Base-by-base conservation (phyloP, 2,888 invertebrate genomes). In the Agonopterix alstromeriana region DNA sequence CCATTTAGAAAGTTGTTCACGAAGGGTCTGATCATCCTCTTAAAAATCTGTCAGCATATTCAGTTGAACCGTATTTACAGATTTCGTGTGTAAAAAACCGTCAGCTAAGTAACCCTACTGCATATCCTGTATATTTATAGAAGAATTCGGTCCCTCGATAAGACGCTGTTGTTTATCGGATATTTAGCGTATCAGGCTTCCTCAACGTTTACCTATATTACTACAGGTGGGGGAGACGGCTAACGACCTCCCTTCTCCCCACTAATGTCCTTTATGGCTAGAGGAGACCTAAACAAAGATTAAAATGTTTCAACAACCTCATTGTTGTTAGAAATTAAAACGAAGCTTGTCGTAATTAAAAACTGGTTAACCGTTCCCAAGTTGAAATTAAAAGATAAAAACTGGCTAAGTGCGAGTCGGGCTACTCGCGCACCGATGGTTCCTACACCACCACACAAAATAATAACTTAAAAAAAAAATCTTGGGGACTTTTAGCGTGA, bases 101-200 rank as follows among this genome's bases (percentile, higher is more conserved):
- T 27, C 27, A 27, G 5, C 5, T 17, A 17, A 17, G 3, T 17
- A 17, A 17, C 0, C 17, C 3, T 27, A 27, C 5, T 27, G 27
- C 27, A 27, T 7, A 5, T 27, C 27, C 27, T 27, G 27, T 27
- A 27, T 27, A 27, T 27, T 27, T 27, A 5, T 27, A 27, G 5
- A 27, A 27, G 5, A 5, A 27, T 27, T 27, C 27, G 27, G 27
- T 27, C 27, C 57, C 48, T 43, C 48, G 57, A 61, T 63, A 62
- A 59, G 50, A 42, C 45, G 49, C 52, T 57, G 50, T 54, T 61
- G 53, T 56, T 56, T 57, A 56, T 56, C 50, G 43, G 47, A 50
- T 56, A 53, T 53, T 47, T 27, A 48, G 36, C 36, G 14, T 46
- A 48, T 47, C 47, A 10, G 14, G 42, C 43, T 27, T 3, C n/a